These are phyloP conservation scores for Aplocera efformata DNA, from an alignment of 2,888 invertebrate species.

Conservation along the genomic window DNA sequence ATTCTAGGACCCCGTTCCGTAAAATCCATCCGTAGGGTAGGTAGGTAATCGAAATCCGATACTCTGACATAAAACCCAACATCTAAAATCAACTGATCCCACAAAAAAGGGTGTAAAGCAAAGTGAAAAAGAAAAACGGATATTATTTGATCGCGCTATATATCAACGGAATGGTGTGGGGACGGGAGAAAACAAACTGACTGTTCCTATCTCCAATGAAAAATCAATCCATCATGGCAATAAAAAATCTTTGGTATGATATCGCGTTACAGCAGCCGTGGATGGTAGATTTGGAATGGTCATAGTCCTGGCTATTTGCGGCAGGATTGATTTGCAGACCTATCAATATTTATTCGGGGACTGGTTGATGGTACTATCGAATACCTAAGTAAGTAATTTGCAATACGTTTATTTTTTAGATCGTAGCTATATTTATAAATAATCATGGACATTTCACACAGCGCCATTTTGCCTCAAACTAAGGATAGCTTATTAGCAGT, in stretches of 20 bases:
- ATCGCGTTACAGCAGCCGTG: conserved; percentile 43
- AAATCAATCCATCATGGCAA: conserved; percentile 55
- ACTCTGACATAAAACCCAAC: conserved; percentile 28
- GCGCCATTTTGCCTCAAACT: no score
- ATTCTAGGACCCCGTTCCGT: no score
- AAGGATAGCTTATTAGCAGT: no score
- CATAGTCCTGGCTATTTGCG: no score
- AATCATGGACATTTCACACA: no score
- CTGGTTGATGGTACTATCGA: no score
- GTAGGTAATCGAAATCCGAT: conserved; percentile 24
- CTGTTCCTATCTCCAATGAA: conserved; percentile 49
- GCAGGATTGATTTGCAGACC: no score
- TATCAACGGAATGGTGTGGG: conserved; percentile 41
- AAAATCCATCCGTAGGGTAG: conserved; percentile 8
- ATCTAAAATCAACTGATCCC: conserved; percentile 32
- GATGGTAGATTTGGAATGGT: neutral
- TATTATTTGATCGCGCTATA: conserved; percentile 51
- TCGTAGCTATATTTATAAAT: no score
- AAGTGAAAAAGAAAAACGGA: conserved; percentile 45
- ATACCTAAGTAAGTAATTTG: no score
- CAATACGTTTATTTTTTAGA: no score
- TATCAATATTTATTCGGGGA: no score
- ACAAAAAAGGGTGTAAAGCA: conserved; percentile 38
- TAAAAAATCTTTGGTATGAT: conserved; percentile 40
- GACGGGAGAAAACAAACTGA: conserved; percentile 43